Conservation (phyloP, 1,140 invertebrate genomes). For the Melipona quadrifasciata region DNA sequence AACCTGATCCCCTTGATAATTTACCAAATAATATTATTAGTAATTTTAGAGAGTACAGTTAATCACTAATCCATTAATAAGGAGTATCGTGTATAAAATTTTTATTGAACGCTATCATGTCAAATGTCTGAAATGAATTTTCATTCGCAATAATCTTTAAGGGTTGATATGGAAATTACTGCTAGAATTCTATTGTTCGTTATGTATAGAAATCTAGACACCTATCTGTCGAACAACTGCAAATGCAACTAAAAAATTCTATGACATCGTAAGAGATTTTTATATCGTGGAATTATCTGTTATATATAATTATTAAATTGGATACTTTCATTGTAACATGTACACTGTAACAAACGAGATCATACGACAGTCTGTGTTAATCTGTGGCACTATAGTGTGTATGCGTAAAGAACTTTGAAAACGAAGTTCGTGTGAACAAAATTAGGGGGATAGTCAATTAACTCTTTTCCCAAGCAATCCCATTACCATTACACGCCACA, state of each 20-base stretch:
- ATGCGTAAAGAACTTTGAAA: slow-evolving; percentile 10
- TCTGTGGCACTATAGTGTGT: slow-evolving; percentile 44
- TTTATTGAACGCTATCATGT: too few species aligned
- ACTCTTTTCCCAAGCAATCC: slow-evolving; percentile 42
- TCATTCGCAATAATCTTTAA: too few species aligned
- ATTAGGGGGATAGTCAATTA: slow-evolving; percentile 37
- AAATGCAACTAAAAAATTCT: neutral
- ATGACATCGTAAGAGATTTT: neutral
- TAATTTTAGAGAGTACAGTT: too few species aligned
- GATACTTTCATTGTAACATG: slow-evolving; percentile 24
- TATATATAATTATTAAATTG: neutral
- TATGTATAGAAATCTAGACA: too few species aligned
- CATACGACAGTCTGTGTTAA: slow-evolving; percentile 55
- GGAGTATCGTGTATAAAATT: too few species aligned
- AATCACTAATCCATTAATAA: too few species aligned
- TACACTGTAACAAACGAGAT: neutral
- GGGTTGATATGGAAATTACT: too few species aligned
- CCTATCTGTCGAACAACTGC: neutral
- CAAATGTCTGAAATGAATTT: neutral
- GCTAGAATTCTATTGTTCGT: neutral
- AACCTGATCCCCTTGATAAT: neutral
- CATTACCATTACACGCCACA: slow-evolving; percentile 48
- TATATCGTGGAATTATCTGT: neutral
- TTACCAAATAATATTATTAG: too few species aligned
- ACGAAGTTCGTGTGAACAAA: slow-evolving; percentile 20